phyloP scores from a whole-genome alignment of 2,113 vertebrate genomes.

The Cyanistes caeruleus region DNA sequence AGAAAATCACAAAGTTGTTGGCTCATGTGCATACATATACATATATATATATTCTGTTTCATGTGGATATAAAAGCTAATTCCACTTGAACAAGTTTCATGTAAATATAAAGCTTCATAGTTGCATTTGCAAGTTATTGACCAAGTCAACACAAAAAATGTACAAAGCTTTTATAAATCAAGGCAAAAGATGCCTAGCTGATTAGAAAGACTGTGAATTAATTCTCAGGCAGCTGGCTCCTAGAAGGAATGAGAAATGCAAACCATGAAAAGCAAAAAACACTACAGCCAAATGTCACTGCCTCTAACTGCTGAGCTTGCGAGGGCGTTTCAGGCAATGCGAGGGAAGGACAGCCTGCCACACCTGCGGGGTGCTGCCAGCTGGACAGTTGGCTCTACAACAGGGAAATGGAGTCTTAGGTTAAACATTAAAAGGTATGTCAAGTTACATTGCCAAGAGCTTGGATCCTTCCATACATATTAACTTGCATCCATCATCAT shows the following conservation, averaged over 20 bases:
- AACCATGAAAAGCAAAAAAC: conserved; percentile 2
- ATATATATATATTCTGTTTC: neutral
- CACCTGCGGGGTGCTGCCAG: conserved; percentile 6
- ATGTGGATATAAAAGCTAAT: neutral
- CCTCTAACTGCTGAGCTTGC: conserved; percentile 4
- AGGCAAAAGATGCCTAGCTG: neutral
- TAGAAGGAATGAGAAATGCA: neutral
- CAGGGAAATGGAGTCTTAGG: neutral
- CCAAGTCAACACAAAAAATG: neutral
- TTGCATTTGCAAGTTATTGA: neutral
- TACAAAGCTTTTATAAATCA: neutral
- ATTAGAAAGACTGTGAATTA: neutral
- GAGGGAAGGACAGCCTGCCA: neutral
- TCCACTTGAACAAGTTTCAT: neutral
- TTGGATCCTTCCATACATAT: neutral
- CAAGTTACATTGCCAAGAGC: neutral
- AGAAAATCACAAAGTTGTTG: neutral
- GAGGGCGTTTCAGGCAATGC: conserved; percentile 14
- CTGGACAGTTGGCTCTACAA: neutral
- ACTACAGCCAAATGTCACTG: neutral
- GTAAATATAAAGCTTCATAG: neutral
- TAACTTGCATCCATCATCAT: neutral
- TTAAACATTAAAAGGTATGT: neutral
- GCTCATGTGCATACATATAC: neutral
- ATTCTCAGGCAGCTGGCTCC: neutral